These are phyloP conservation scores for Sogatella furcifera DNA, from an alignment of 1,140 invertebrate species.

Conservation along the genomic window DNA sequence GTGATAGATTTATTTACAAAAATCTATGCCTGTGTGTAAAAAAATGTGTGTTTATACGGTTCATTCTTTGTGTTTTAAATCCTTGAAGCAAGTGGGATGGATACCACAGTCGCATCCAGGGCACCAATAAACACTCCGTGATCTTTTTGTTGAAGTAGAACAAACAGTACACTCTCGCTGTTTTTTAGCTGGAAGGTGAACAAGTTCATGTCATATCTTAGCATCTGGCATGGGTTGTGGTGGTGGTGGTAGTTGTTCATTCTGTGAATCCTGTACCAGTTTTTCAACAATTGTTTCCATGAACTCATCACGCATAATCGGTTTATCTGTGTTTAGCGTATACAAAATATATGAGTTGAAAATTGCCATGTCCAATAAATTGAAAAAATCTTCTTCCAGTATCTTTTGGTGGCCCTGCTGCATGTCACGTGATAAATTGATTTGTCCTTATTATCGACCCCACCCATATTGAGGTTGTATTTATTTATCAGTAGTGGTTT, in stretches of 20 bases:
- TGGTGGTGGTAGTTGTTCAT: not conserved
- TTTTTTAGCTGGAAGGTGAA: not conserved
- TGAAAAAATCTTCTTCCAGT: constrained; percentile 11
- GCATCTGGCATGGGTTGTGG: not conserved
- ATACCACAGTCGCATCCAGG: not conserved
- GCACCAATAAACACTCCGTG: not conserved
- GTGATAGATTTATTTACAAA: not conserved
- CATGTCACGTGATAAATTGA: constrained; percentile 6
- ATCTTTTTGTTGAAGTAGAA: not conserved
- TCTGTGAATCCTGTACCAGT: not conserved
- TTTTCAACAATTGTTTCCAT: not conserved
- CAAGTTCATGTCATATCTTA: not conserved
- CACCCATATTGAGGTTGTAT: constrained; percentile 9
- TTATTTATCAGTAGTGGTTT: constrained; percentile 6
- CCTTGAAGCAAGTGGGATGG: not conserved
- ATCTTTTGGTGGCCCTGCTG: not conserved
- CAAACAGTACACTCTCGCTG: not conserved
- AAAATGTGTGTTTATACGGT: not conserved
- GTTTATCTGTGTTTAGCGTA: not conserved
- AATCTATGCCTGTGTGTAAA: too few relatives aligned
- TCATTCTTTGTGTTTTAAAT: not conserved
- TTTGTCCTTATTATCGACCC: constrained; percentile 7
- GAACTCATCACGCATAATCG: not conserved
- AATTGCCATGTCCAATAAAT: constrained; percentile 7
- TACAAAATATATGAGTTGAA: constrained; percentile 11